Percentiles rank a stretch among this genome's conserved stretches.
Evolutionary conservation across 2,888 invertebrate genomes (phyloP).

Genomic region (Aphodius granarius): DNA sequence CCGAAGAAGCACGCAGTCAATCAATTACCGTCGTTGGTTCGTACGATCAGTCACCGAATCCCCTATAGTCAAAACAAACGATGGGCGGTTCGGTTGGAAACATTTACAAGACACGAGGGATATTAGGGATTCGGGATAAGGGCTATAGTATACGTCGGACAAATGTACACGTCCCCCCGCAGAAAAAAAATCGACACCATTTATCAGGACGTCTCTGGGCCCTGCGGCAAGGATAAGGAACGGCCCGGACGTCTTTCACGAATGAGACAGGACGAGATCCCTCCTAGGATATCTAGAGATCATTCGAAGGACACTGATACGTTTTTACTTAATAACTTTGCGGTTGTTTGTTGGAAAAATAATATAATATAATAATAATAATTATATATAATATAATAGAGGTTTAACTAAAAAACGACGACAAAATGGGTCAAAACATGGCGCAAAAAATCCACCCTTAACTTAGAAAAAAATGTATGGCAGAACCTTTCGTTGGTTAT

Average conservation of each 20-base stretch:
- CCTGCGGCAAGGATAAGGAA: not conserved
- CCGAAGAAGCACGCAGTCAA: not conserved
- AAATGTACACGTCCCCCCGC: not conserved
- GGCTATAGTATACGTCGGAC: not conserved
- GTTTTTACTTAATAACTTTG: not conserved
- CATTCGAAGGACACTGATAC: not conserved
- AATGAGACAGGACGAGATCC: not conserved
- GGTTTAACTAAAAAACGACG: no score
- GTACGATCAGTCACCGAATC: not conserved
- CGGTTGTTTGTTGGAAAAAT: no score
- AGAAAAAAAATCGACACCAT: not conserved
- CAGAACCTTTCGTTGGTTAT: not conserved
- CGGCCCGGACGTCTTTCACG: not conserved
- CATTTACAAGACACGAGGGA: not conserved
- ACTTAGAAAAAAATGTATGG: no score
- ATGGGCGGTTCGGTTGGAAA: not conserved
- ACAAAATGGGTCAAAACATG: not conserved
- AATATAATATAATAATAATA: no score
- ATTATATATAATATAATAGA: no score
- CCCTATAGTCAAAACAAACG: not conserved
- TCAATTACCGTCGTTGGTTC: not conserved
- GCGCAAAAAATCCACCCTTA: no score
- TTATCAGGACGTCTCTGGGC: not conserved
- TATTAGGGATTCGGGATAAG: not conserved
- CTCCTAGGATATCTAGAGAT: not conserved